Conservation (phyloP, 2,888 invertebrate species). For the Asteroscopus sphinx region DNA sequence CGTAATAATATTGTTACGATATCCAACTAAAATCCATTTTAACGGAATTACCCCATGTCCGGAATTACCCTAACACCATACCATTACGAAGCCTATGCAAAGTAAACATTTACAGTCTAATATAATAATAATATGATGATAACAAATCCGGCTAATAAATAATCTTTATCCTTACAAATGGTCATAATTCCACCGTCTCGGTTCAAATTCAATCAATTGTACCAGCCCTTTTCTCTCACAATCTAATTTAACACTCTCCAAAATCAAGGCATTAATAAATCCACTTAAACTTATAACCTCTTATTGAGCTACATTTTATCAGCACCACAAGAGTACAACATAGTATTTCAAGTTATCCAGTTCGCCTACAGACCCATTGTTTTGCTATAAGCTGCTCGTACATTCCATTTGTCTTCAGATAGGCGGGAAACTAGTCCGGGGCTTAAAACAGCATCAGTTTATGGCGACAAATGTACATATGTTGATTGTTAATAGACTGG, state of each 20-base stretch:
- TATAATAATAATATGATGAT: too few relatives aligned
- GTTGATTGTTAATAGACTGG: slow-evolving; percentile 38
- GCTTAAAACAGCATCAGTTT: slow-evolving; percentile 47
- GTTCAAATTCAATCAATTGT: slow-evolving; percentile 1
- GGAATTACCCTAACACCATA: too few relatives aligned
- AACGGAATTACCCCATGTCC: too few relatives aligned
- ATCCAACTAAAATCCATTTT: too few relatives aligned
- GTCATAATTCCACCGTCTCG: too few relatives aligned
- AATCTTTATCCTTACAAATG: too few relatives aligned
- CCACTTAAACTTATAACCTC: slow-evolving; percentile 27
- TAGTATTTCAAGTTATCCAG: slow-evolving; percentile 61
- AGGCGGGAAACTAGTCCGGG: slow-evolving; percentile 58
- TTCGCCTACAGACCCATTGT: slow-evolving; percentile 82
- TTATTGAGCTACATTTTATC: slow-evolving; percentile 31
- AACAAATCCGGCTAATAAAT: too few relatives aligned
- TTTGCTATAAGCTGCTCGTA: slow-evolving; percentile 56
- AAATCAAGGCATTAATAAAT: slow-evolving; percentile 21
- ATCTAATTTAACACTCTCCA: background rate
- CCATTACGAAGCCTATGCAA: too few relatives aligned
- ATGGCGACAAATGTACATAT: slow-evolving; percentile 29
- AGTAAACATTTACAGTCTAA: too few relatives aligned
- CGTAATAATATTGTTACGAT: too few relatives aligned
- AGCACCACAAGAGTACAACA: slow-evolving; percentile 22
- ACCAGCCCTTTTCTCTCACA: background rate
- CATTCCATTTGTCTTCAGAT: slow-evolving; percentile 66